phyloP scores from a whole-genome alignment of 1,140 invertebrate genomes.

The Trigoniulus corallinus region DNA sequence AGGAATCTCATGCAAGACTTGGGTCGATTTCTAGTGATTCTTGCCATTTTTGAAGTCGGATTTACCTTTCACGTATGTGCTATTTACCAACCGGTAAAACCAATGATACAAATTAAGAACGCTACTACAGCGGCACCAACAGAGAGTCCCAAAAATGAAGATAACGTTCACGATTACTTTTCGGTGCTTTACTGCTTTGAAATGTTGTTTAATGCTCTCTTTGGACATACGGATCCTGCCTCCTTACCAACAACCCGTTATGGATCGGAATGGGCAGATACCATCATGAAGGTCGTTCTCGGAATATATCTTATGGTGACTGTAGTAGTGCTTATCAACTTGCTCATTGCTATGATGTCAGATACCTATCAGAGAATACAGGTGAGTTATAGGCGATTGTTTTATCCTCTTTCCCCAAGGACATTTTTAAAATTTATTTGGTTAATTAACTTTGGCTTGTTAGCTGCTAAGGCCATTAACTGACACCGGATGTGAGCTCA shows the following conservation, averaged over 20 bases:
- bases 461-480: slow-evolving; percentile 3
- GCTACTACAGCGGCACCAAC: slow-evolving; percentile 2
- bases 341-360: slow-evolving; percentile 99
- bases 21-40: slow-evolving; percentile 84
- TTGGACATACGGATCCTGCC: slow-evolving; percentile 81
- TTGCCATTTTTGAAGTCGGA: slow-evolving; percentile 94
- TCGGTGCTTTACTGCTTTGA: slow-evolving; percentile 74
- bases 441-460: slow-evolving; percentile 1
- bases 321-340: slow-evolving; percentile 92
- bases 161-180: not conserved
- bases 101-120: slow-evolving; percentile 10
- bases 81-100: slow-evolving; percentile 20
- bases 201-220: slow-evolving; percentile 93
- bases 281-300: slow-evolving; percentile 46
- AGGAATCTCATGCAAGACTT: slow-evolving; percentile 48
- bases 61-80: slow-evolving; percentile 84
- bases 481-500: not conserved
- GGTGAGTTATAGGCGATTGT: slow-evolving; percentile 30
- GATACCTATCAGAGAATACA: slow-evolving; percentile 97
- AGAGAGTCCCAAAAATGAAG: too few species aligned
- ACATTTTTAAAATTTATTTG: not conserved
- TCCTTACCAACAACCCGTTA: slow-evolving; percentile 30
- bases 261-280: slow-evolving; percentile 16
- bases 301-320: slow-evolving; percentile 95
- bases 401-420: not conserved